Evolutionary conservation across 2,888 invertebrate species (phyloP).

Genomic region (Crocallis elinguaria): DNA sequence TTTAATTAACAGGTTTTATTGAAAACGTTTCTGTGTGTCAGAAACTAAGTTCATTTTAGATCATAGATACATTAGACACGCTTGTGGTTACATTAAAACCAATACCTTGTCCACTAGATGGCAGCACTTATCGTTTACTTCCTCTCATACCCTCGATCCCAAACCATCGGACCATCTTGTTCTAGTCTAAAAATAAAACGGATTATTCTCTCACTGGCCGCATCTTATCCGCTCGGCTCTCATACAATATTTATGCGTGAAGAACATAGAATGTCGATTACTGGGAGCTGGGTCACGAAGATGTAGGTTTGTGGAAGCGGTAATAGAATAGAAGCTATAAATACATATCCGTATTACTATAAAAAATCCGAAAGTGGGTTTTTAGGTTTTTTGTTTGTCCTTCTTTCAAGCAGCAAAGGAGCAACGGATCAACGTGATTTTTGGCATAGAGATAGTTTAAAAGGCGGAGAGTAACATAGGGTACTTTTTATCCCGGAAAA

Average conservation of each 20-base stretch:
- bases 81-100: neutral
- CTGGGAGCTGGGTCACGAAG: slow-evolving; percentile 33
- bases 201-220: slow-evolving; percentile 59
- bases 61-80: slow-evolving; percentile 6
- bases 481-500: too few species aligned
- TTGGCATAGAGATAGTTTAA: too few species aligned
- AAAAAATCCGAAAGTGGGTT: too few species aligned
- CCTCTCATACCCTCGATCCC: neutral
- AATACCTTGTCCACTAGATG: neutral
- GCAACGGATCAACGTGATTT: too few species aligned
- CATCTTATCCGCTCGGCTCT: slow-evolving; percentile 59
- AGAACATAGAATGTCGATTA: slow-evolving; percentile 76
- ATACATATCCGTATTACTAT: too few species aligned
- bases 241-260: slow-evolving; percentile 76
- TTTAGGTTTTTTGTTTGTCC: too few species aligned
- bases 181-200: slow-evolving; percentile 54
- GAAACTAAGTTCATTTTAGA: too few species aligned
- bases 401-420: too few species aligned
- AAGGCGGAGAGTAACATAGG: too few species aligned
- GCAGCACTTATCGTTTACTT: neutral
- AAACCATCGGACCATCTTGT: slow-evolving; percentile 6
- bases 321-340: neutral
- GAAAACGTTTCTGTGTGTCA: too few species aligned
- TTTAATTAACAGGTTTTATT: too few species aligned
- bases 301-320: slow-evolving; percentile 6